Evolutionary conservation across 2,888 invertebrate species (phyloP).

Genomic region (Zhuqinia jingwanae): DNA sequence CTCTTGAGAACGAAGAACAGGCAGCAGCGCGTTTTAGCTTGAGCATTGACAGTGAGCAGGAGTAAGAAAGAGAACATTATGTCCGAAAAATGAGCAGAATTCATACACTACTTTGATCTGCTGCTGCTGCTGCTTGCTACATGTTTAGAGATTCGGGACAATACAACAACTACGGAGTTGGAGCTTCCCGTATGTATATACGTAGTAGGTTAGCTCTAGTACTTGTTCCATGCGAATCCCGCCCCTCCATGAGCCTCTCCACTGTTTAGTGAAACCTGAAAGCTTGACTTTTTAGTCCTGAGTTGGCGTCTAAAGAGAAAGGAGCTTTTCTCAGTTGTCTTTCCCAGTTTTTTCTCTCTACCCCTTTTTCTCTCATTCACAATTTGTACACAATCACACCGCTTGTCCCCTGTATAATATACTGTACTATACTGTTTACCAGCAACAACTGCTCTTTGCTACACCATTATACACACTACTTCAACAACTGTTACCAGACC

Average conservation of each 20-base stretch:
- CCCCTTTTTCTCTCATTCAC: conserved; percentile 76
- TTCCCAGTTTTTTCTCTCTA: conserved; percentile 78
- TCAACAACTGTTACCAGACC: conserved; percentile 59
- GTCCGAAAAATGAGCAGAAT: conserved; percentile 15
- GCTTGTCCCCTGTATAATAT: conserved; percentile 75
- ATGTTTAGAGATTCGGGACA: conserved; percentile 53
- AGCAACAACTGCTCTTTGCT: conserved; percentile 68
- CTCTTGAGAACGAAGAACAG: conserved; percentile 3
- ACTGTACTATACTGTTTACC: conserved; percentile 64
- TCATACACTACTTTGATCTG: conserved; percentile 29
- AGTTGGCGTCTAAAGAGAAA: conserved; percentile 78
- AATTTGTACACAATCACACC: conserved; percentile 74
- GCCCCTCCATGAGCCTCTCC: conserved; percentile 71
- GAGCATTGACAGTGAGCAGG: conserved; percentile 21
- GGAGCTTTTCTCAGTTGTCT: conserved; percentile 78
- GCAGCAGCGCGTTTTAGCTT: neutral
- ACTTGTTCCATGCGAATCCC: conserved; percentile 64
- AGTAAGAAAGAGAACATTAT: neutral
- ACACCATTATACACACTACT: conserved; percentile 46
- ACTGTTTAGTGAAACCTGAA: conserved; percentile 69
- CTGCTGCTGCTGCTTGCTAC: neutral
- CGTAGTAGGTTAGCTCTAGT: no score
- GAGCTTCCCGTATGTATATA: conserved; percentile 63
- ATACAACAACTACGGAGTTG: conserved; percentile 57
- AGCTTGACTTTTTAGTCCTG: conserved; percentile 75